Evolutionary conservation across 2,113 vertebrate genomes (phyloP).

Genomic region (Hiodon alosoides): DNA sequence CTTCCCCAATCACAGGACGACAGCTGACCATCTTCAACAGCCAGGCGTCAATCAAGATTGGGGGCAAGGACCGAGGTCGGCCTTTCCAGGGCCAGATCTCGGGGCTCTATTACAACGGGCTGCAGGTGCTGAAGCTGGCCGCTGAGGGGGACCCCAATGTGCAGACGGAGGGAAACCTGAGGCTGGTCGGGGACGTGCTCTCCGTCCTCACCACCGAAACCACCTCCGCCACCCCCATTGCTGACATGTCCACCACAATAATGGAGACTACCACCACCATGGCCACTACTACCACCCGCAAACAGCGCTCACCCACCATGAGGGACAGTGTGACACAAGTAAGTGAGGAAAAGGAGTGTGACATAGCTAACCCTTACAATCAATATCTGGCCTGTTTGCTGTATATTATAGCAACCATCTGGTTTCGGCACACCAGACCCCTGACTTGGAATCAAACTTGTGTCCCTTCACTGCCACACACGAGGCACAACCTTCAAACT

Average conservation of each 20-base stretch:
- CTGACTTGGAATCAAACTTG: too few relatives aligned
- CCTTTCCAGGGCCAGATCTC: constrained; percentile 95
- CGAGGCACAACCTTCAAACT: too few relatives aligned
- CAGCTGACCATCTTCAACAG: constrained; percentile 97
- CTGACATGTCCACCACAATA: constrained; percentile 91
- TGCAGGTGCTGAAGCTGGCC: constrained; percentile 87
- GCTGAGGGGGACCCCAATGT: constrained; percentile 86
- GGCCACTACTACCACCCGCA: constrained; percentile 86
- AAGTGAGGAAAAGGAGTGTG: constrained; percentile 29
- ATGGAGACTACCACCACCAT: constrained; percentile 94
- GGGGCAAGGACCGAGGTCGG: constrained; percentile 80
- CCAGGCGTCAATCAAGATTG: constrained; percentile 89
- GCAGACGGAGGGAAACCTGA: constrained; percentile 80
- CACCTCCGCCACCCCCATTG: constrained; percentile 80
- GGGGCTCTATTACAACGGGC: constrained; percentile 89
- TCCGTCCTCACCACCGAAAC: constrained; percentile 80
- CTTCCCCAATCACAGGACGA: constrained; percentile 65
- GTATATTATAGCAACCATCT: too few relatives aligned
- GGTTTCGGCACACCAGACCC: too few relatives aligned
- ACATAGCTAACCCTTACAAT: not conserved
- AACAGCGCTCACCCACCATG: constrained; percentile 82
- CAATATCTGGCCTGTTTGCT: too few relatives aligned
- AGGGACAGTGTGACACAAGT: constrained; percentile 89
- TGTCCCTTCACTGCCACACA: too few relatives aligned
- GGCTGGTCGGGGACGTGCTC: constrained; percentile 83